Base-by-base conservation (phyloP, 1,140 invertebrate genomes). In the Drosophila malerkotliana region DNA sequence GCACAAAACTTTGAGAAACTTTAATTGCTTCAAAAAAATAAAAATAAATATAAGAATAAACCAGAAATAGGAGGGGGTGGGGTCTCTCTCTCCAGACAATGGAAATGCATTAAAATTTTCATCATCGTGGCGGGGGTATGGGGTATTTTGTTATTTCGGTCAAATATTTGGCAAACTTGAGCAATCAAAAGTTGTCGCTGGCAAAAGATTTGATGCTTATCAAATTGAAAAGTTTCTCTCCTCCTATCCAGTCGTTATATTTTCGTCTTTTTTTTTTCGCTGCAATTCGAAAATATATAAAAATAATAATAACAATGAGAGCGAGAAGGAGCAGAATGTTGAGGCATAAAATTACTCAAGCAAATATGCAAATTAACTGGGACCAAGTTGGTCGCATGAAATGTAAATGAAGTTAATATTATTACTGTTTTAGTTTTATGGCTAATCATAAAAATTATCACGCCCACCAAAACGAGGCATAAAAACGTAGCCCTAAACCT, bases 381-480 rank as follows among this genome's bases (percentile, higher is more conserved):
- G 54, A 2, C 55, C 44, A 51, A 47, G 52, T 60, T 52, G 57
- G 47, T 26, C 44, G 77, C 73, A 77, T 84, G 60, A 78, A 82
- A 87, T 87, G 81, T 73, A 88, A 88, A 88, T 83, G 74, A 88
- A 89, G 76, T 88, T 89, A 88, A 88, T 88, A 88, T 83, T 88
- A 88, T 89, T 89, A 87, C 83, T 88, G 82, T 82, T 88, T 88
- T 88, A 88, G 84, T 88, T 88, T 88, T 89, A 88, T 89, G 76
- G 84, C 76, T 77, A 83, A 89, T 79, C 76, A 88, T 88, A 88
- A 88, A 88, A 88, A 88, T 88, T 88, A 88, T 88, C 83, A 88
- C 83, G 83, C 83, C 83, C 79, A 79, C 78, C 82, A 82, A 69
- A 63, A 63, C 55, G 60, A 41, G 67, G 41, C 80, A 80, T 76